phyloP scores from a whole-genome alignment of 2,888 invertebrate species.

The Philaethria dido region DNA sequence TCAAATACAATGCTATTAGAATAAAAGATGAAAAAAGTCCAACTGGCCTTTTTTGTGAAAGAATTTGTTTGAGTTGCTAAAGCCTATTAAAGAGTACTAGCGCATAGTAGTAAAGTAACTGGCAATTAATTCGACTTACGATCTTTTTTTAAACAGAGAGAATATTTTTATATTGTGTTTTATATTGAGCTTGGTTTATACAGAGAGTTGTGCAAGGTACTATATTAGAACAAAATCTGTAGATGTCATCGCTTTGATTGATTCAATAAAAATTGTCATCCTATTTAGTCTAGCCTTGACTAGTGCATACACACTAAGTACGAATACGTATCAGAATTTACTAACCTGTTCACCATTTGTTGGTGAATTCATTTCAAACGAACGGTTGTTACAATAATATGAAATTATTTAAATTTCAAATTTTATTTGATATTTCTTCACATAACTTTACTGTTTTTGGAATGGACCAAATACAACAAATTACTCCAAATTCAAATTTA shows the following conservation, averaged over 20 bases:
- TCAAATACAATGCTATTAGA: not conserved
- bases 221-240: constrained; percentile 2
- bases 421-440: too few species aligned
- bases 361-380: too few species aligned
- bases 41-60: not conserved
- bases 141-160: not conserved
- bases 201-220: not conserved
- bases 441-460: too few species aligned
- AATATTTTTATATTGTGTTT: not conserved
- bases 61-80: not conserved
- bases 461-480: too few species aligned
- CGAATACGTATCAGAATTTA: constrained; percentile 3
- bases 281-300: constrained; percentile 33
- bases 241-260: constrained; percentile 23
- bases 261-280: constrained; percentile 25
- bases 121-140: not conserved
- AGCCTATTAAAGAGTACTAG: not conserved
- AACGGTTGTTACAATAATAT: too few species aligned
- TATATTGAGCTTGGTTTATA: not conserved
- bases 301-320: constrained; percentile 17
- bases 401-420: too few species aligned
- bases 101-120: not conserved
- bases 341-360: not conserved
- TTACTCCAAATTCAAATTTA: too few species aligned
- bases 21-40: too few species aligned